phyloP scores from a whole-genome alignment of 2,888 invertebrate genomes.

The Ennomos quercinarius region DNA sequence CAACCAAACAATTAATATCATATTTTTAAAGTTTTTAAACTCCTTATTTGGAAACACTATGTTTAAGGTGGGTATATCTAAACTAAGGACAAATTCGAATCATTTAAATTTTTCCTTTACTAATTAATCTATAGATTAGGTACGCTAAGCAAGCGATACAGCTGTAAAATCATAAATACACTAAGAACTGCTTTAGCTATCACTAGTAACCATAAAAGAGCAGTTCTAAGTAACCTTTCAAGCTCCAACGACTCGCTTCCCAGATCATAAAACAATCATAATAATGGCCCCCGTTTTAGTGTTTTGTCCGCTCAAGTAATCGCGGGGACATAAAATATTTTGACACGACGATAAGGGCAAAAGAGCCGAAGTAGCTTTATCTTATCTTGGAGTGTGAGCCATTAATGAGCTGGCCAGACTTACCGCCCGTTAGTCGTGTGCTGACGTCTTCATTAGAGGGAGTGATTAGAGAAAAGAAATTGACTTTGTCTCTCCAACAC shows the following conservation, averaged over 20 bases:
- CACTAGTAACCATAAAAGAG: conserved; percentile 13
- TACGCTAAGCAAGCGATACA: too few species aligned
- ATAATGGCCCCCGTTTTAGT: conserved; percentile 41
- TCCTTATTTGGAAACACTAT: too few species aligned
- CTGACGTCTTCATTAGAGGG: conserved; percentile 69
- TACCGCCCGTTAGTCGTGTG: conserved; percentile 50
- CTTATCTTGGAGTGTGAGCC: conserved; percentile 73
- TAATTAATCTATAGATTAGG: too few species aligned
- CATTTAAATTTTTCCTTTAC: too few species aligned
- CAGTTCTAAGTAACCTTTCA: conserved; percentile 33
- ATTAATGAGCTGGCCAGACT: conserved; percentile 69
- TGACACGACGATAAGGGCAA: conserved; percentile 77
- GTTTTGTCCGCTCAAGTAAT: conserved; percentile 51
- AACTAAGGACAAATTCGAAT: too few species aligned
- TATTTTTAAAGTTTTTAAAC: too few species aligned
- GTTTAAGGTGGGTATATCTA: too few species aligned
- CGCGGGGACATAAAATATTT: conserved; percentile 79
- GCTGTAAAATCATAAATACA: too few species aligned
- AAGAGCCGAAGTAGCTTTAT: conserved; percentile 70
- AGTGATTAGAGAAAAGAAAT: conserved; percentile 10
- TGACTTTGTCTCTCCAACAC: not conserved
- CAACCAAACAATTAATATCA: too few species aligned
- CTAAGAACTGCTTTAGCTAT: conserved; percentile 7
- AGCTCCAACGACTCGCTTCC: conserved; percentile 31
- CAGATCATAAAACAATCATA: conserved; percentile 46